A percentile compares a stretch with the other conserved stretches of the same genome.
Evolutionary conservation across 2,888 invertebrate genomes (phyloP).

Genomic region (Crossocerus cetratus): DNA sequence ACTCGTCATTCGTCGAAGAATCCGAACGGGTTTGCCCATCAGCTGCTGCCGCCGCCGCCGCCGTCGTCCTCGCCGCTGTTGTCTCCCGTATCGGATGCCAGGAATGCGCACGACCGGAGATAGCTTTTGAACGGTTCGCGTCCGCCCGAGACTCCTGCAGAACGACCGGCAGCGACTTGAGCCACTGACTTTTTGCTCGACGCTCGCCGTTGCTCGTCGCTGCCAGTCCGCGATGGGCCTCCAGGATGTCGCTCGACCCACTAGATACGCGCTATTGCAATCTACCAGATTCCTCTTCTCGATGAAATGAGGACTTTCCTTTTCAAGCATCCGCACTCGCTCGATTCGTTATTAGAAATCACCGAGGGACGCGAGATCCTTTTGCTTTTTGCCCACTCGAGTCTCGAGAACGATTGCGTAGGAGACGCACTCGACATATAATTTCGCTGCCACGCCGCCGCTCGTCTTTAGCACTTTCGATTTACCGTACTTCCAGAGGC

Average conservation of each 20-base stretch:
- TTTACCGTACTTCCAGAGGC: constrained; percentile 19
- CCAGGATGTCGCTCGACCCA: background rate
- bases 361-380: too few relatives aligned
- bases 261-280: too few relatives aligned
- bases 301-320: too few relatives aligned
- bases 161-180: constrained; percentile 22
- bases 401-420: too few relatives aligned
- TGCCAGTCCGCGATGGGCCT: background rate
- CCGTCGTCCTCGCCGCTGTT: constrained; percentile 16
- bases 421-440: background rate
- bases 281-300: too few relatives aligned
- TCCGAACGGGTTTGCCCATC: constrained; percentile 53
- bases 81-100: constrained; percentile 45
- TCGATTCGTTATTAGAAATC: too few relatives aligned
- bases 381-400: too few relatives aligned
- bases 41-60: background rate
- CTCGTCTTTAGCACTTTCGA: constrained; percentile 26
- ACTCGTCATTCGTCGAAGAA: constrained; percentile 52
- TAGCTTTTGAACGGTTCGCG: constrained; percentile 43
- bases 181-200: constrained; percentile 21
- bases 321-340: too few relatives aligned
- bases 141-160: background rate
- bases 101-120: constrained; percentile 51
- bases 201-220: background rate
- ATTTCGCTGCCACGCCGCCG: background rate